These are phyloP conservation scores for Cyphomyrmex costatus DNA, from an alignment of 1,140 invertebrate species.

Conservation along the genomic window DNA sequence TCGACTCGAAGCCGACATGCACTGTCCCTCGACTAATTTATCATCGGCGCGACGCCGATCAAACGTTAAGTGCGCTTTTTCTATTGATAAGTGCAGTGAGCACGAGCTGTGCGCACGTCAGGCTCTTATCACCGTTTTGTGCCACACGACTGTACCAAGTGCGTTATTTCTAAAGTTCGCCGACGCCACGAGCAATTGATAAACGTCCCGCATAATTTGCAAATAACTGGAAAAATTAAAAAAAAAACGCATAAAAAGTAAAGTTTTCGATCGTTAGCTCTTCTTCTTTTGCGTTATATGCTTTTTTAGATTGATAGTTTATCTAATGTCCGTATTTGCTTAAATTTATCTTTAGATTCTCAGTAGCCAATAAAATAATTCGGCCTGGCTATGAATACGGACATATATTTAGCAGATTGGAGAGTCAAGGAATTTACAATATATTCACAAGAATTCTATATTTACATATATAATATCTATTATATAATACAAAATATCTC, in stretches of 20 bases:
- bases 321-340: too few species aligned
- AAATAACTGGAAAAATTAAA: background rate
- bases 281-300: background rate
- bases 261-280: background rate
- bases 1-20: conserved; percentile 25
- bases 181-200: conserved; percentile 25
- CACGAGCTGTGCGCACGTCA: conserved; percentile 74
- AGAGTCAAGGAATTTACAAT: background rate
- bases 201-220: conserved; percentile 19
- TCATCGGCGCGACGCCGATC: conserved; percentile 37
- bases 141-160: conserved; percentile 70
- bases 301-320: background rate
- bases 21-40: conserved; percentile 47
- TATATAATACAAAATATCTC: background rate
- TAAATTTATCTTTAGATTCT: too few species aligned
- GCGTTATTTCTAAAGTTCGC: conserved; percentile 29
- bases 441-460: background rate
- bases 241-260: too few species aligned
- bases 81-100: conserved; percentile 52
- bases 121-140: conserved; percentile 62
- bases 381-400: too few species aligned
- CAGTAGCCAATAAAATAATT: too few species aligned
- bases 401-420: background rate
- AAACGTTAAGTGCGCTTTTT: conserved; percentile 67
- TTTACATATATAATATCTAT: background rate